Conservation (phyloP, 2,113 vertebrate species). For the Stictonetta naevosa region DNA sequence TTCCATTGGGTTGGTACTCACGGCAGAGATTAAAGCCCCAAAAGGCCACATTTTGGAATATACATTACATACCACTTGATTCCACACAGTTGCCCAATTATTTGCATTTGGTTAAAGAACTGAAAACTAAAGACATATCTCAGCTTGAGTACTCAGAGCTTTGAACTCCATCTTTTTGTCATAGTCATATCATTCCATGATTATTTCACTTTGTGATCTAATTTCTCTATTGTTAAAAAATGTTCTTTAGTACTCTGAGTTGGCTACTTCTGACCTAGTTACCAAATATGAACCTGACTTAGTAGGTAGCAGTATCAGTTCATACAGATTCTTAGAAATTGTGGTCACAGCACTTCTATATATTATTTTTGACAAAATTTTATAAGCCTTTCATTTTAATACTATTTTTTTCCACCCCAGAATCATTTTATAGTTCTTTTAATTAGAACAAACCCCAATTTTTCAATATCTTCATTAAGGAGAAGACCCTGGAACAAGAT, state of each 20-base stretch:
- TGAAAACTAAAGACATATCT: neutral
- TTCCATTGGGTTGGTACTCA: neutral
- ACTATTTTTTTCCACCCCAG: neutral
- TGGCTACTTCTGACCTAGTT: neutral
- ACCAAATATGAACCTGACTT: neutral
- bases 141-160: neutral
- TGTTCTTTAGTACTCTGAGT: neutral
- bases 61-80: neutral
- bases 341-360: neutral
- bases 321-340: neutral
- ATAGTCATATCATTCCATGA: neutral
- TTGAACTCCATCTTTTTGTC: neutral
- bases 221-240: neutral
- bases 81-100: neutral
- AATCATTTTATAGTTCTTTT: neutral
- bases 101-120: neutral
- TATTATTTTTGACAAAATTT: neutral
- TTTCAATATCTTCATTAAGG: neutral
- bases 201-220: neutral
- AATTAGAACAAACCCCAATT: fast-evolving
- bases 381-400: neutral
- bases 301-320: neutral
- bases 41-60: neutral
- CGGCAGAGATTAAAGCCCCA: neutral
- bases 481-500: neutral